These are phyloP conservation scores for Cryptotis parvus DNA, from an alignment of 2,113 vertebrate species.

Conservation along the genomic window DNA sequence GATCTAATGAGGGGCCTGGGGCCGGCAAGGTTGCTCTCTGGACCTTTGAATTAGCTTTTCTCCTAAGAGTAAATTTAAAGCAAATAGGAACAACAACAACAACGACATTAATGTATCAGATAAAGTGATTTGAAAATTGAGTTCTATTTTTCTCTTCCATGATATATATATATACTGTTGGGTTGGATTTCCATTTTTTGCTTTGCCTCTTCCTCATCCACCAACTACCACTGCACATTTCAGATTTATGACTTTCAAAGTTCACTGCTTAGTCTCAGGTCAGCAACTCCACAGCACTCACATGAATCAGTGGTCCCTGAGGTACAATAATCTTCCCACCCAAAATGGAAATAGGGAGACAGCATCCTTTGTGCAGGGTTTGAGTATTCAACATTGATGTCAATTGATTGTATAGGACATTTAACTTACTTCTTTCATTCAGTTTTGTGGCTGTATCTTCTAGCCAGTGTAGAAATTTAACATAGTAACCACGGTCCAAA, in stretches of 20 bases:
- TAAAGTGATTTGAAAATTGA: constrained; percentile 39
- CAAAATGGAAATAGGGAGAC: background rate
- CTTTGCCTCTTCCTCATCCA: background rate
- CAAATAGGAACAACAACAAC: constrained; percentile 23
- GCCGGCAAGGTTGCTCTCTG: no score
- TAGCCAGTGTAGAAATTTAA: background rate
- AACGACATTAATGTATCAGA: background rate
- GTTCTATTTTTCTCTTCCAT: background rate
- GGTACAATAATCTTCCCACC: background rate
- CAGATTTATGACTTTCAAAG: background rate
- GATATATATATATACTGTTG: background rate
- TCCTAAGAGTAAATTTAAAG: background rate
- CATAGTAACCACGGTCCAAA: background rate
- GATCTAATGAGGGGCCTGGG: no score
- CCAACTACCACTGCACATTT: background rate
- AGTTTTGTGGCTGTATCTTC: constrained; percentile 12
- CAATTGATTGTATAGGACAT: constrained; percentile 18
- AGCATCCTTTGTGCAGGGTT: background rate
- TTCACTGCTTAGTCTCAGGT: background rate
- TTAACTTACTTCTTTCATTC: constrained; percentile 25
- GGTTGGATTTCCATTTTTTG: constrained; percentile 11
- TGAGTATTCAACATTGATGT: background rate
- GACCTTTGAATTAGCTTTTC: no score
- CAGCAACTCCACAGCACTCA: background rate
- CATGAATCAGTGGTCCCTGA: background rate